phyloP scores from a whole-genome alignment of 2,113 vertebrate genomes.

The Embiotoca jacksoni region DNA sequence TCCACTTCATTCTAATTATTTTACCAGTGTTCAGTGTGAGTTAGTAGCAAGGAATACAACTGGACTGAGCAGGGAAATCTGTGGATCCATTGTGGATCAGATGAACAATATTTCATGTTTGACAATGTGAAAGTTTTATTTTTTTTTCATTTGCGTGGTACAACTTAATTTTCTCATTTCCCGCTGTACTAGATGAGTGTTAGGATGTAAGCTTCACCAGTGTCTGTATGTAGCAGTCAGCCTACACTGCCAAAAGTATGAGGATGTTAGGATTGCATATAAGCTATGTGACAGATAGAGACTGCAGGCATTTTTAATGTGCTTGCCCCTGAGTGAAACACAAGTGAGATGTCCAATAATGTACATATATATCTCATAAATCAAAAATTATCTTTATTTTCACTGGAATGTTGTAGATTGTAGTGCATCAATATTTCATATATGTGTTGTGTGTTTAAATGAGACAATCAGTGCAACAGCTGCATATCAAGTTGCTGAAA shows the following conservation, averaged over 20 bases:
- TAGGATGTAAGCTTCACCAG: slow-evolving; percentile 21
- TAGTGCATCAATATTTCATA: slow-evolving; percentile 41
- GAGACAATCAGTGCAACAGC: slow-evolving; percentile 53
- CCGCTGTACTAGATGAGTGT: slow-evolving; percentile 15
- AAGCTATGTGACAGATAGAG: slow-evolving; percentile 52
- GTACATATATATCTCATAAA: slow-evolving; percentile 63
- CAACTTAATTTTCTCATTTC: slow-evolving; percentile 36
- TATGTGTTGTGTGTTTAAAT: slow-evolving; percentile 20
- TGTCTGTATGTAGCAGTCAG: slow-evolving; percentile 74
- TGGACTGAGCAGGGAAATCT: slow-evolving; percentile 40
- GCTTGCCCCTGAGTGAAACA: slow-evolving; percentile 37
- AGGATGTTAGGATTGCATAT: slow-evolving; percentile 49
- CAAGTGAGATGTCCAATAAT: slow-evolving; percentile 48
- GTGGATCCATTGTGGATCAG: slow-evolving; percentile 24
- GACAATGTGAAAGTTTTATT: slow-evolving; percentile 64
- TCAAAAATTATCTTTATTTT: slow-evolving; percentile 74
- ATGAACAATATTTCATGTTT: slow-evolving; percentile 54
- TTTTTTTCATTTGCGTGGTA: slow-evolving; percentile 2
- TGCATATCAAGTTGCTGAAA: slow-evolving; percentile 43
- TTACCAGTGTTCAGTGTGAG: slow-evolving; percentile 44
- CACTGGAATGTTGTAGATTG: slow-evolving; percentile 41
- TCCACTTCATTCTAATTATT: slow-evolving; percentile 52
- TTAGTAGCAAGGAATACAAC: slow-evolving; percentile 36
- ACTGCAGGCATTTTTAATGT: slow-evolving; percentile 48
- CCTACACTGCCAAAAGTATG: slow-evolving; percentile 77